Base-by-base conservation (phyloP, 1,140 invertebrate species). In the Heliconius hewitsoni region DNA sequence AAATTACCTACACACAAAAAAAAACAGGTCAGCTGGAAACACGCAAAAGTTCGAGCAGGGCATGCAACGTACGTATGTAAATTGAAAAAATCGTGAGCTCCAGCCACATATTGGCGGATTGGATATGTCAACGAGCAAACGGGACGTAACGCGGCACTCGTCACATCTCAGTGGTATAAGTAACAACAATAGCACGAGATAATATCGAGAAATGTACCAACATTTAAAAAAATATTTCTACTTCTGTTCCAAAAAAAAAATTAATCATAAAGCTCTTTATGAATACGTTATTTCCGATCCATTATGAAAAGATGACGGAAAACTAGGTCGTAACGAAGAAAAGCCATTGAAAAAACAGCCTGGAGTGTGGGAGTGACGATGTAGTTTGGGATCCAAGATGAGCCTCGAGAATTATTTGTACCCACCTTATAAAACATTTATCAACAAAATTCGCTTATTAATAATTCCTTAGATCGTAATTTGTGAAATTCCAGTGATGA, bases 221-320 rank as follows among this genome's bases (percentile, higher is more conserved):
- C 13, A 27, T 27, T 60, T 11, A 66, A 66, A 34, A 57, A 27
- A 30, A 30, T 27, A 23, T 27, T 66, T 30, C 60, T 66, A n/a
- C 60, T 66, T 27, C 27, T 66, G 60, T 60, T 60, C 57, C 42
- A 52, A 52, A 66, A 66, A 66, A 60, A 23, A 46, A 3, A 46
- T 13, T 46, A 46, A 46, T 46, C 13, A 46, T 46, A 46, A n/a
- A 23, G n/a, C 60, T 66, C 60, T 66, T 66, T 66, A 23, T 66
- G 60, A 66, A 66, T 66, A 66, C 60, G 9, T 66, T 66, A 66
- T 66, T 27, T 30, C 60, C 60, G 60, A 66, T 66, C 27, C 60
- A 66, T 66, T 66, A 30, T 66, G 60, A 66, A 66, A 66, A 66
- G 60, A 66, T 66, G 60, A 66, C 60, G 60, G 60, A 16, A 66